A percentile compares a stretch with the other conserved stretches of the same genome.
These are phyloP conservation scores for Corella eumyota DNA, from an alignment of 23 tunicate species.

Conservation along the genomic window DNA sequence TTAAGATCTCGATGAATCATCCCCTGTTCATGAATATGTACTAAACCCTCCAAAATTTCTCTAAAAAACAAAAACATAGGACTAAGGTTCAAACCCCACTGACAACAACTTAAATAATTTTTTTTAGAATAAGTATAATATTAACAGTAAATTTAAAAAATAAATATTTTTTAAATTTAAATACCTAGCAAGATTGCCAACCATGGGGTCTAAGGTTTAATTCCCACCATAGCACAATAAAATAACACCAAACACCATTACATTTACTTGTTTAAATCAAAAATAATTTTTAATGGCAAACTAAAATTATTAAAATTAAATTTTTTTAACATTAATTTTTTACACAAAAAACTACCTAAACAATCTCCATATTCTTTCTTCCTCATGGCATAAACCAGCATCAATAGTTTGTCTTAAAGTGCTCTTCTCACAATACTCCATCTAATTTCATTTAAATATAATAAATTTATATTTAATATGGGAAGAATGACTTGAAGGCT, in stretches of 20 bases:
- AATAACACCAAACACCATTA: no score
- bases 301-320: not conserved
- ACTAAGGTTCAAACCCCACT: no score
- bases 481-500: not conserved
- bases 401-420: slow-evolving; percentile 73
- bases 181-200: no score
- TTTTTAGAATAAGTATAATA: no score
- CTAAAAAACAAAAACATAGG: slow-evolving; percentile 11
- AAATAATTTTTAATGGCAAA: not conserved
- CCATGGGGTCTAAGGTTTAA: no score
- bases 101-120: no score
- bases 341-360: slow-evolving; percentile 79
- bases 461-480: not conserved
- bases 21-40: slow-evolving; percentile 74
- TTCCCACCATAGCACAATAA: no score
- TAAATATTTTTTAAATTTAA: no score
- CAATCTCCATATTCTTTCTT: slow-evolving; percentile 76
- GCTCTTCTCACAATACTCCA: slow-evolving; percentile 97
- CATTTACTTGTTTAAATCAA: no score
- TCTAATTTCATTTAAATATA: slow-evolving; percentile 30
- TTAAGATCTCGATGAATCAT: slow-evolving; percentile 90
- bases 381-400: slow-evolving; percentile 44
- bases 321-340: not conserved
- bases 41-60: slow-evolving; percentile 73
- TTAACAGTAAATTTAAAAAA: no score